Percentiles rank a stretch among this genome's conserved stretches.
Conservation (phyloP, 2,113 vertebrate species). For the Capra hircus region DNA sequence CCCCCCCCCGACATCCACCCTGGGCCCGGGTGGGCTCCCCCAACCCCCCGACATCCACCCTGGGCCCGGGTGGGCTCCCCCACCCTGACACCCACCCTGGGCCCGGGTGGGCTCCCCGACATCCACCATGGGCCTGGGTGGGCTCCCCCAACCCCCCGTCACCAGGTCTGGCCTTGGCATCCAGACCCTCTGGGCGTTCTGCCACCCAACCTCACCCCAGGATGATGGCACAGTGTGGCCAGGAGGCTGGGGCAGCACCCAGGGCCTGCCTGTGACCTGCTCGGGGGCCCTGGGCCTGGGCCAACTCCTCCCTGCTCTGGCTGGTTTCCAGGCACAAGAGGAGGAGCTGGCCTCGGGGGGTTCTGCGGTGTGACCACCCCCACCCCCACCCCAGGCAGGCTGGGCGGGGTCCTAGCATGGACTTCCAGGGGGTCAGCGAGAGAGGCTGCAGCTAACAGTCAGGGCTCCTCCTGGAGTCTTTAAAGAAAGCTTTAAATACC, state of each 20-base stretch:
- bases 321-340: not conserved
- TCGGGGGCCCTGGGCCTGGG: not conserved
- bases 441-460: not conserved
- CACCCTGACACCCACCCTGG: not conserved
- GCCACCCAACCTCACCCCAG: not conserved
- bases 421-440: not conserved
- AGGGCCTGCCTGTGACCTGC: not conserved
- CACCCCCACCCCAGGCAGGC: not conserved
- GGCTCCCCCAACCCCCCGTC: not conserved
- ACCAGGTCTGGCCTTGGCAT: fast-evolving
- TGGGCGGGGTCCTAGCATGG: not conserved
- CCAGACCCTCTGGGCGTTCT: not conserved
- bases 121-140: slow-evolving; percentile 48
- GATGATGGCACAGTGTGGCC: not conserved
- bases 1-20: not conserved
- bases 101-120: too few relatives aligned
- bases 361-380: not conserved
- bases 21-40: not conserved
- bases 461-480: not conserved
- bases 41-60: fast-evolving
- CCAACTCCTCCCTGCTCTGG: not conserved
- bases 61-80: slow-evolving; percentile 50
- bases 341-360: not conserved
- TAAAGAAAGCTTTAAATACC: not conserved
- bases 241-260: not conserved